Evolutionary conservation across 2,888 invertebrate genomes (phyloP), one percentile per base, ranked within the genome.

Genomic region (Ophion costatus): DNA sequence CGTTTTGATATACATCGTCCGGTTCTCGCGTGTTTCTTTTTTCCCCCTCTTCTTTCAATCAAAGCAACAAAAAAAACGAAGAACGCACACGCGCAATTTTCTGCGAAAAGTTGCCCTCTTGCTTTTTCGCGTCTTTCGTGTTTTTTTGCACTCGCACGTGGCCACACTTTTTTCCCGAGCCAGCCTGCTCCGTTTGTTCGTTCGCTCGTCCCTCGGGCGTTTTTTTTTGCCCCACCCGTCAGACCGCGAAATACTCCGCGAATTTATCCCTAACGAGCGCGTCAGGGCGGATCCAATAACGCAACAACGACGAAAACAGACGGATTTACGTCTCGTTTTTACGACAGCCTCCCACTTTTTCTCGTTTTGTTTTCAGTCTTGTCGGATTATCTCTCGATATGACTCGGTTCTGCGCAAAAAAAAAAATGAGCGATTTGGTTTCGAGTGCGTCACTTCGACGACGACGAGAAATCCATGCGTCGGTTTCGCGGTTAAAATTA

Each of bases 361-460:
- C 61, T 70, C 66, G 45, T 70, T 69, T 75, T 78, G 69, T 71
- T 86, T 87, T 90, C 89, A 90, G 89, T 90, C 89, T 89, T 89
- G 87, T 89, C 87, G 87, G 87, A 85, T 75, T 83, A 71, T 81
- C 84, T 84, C 79, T 84, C 82, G 81, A 81, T 71, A 80, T 17
- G 11, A 66, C 70, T 80, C 73, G 69, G 79, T 67, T 85, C 63
- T 66, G 57, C 76, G n/a, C n/a, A n/a, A n/a, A n/a, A n/a, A n/a
- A n/a, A 29, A 38, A 63, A 67, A 66, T 80, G 76, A 85, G 82
- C 85, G 76, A 77, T 85, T 85, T 82, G 67, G 82, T 82, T 75
- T 79, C 59, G 51, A 75, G 75, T 76, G 29, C 22, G 38, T 45
- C 17, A 45, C 22, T 7, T 24, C 14, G 20, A 33, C 22, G 33